phyloP scores from a whole-genome alignment of 2,797 vertebrate species.

The Molossus molossus region DNA sequence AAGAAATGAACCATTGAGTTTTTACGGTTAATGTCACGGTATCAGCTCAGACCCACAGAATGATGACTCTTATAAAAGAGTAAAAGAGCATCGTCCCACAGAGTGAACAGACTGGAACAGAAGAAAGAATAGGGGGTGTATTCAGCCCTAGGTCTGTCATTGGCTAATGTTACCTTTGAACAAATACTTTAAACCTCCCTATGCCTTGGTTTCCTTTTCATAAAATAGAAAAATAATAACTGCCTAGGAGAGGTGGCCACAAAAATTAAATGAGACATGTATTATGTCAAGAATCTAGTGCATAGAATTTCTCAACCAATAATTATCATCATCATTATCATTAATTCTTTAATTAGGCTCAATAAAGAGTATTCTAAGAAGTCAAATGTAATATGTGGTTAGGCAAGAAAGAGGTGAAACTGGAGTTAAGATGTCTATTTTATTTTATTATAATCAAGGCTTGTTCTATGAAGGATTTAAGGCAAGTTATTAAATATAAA shows the following conservation, averaged over 20 bases:
- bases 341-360: conserved; percentile 46
- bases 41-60: background rate
- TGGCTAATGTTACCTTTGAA: background rate
- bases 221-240: conserved; percentile 16
- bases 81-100: background rate
- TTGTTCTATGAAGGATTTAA: conserved; percentile 32
- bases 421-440: background rate
- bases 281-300: background rate
- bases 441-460: conserved; percentile 25
- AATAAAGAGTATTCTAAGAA: background rate
- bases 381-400: background rate
- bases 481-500: conserved; percentile 20
- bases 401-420: background rate
- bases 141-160: background rate
- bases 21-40: background rate
- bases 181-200: background rate
- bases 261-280: conserved; percentile 19
- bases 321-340: background rate
- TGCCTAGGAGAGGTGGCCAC: background rate
- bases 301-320: background rate
- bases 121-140: background rate
- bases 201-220: conserved; percentile 34
- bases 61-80: background rate
- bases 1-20: background rate
- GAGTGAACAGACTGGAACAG: background rate